These are phyloP conservation scores for Agrypnus murinus DNA, from an alignment of 2,888 invertebrate species.

Conservation along the genomic window DNA sequence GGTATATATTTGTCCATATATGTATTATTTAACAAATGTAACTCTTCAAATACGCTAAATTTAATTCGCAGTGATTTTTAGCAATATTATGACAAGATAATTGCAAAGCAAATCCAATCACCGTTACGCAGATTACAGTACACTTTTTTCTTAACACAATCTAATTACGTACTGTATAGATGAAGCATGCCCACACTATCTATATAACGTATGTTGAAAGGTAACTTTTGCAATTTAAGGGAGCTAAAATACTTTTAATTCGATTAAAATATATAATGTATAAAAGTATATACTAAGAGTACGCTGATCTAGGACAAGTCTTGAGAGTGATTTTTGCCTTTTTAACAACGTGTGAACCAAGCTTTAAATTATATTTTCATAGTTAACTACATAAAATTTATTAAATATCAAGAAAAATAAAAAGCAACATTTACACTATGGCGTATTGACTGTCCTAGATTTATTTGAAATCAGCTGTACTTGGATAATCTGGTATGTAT, in stretches of 20 bases:
- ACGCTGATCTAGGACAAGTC: neutral
- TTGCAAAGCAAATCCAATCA: neutral
- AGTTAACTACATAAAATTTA: neutral
- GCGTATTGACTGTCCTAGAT: too few species aligned
- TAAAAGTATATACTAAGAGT: too few species aligned
- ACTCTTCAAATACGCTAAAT: neutral
- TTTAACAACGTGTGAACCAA: too few species aligned
- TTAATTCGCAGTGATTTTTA: slow-evolving; percentile 1
- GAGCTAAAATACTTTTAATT: too few species aligned
- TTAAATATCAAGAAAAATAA: too few species aligned
- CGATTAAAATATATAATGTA: too few species aligned
- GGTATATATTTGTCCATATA: neutral
- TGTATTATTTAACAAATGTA: slow-evolving; percentile 6
- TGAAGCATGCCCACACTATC: neutral
- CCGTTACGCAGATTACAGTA: slow-evolving; percentile 1
- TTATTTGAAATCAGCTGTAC: too few species aligned
- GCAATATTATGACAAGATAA: slow-evolving; percentile 19
- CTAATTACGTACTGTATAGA: neutral
- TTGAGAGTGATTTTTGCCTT: too few species aligned
- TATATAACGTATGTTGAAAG: too few species aligned
- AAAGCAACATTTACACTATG: too few species aligned
- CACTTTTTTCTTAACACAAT: neutral
- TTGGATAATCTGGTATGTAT: neutral
- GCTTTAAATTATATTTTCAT: too few species aligned
- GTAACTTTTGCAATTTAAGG: too few species aligned